These are phyloP conservation scores for Miichthys miiuy DNA, from an alignment of 2,797 vertebrate species.

Conservation along the genomic window DNA sequence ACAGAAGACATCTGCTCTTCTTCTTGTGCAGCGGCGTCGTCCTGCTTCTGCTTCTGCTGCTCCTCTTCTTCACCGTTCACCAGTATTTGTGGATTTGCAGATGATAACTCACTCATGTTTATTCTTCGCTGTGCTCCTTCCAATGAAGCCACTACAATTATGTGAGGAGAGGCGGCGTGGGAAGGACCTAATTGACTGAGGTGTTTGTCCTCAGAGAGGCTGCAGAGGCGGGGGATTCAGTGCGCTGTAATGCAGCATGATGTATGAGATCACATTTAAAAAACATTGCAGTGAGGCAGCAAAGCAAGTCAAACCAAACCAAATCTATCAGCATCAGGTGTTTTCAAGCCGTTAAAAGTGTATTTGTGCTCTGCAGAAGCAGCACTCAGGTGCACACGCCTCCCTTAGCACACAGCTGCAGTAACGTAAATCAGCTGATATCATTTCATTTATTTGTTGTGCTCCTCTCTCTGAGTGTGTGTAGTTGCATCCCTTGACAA, in stretches of 20 bases:
- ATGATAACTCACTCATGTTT: conserved; percentile 52
- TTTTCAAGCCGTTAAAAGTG: background rate
- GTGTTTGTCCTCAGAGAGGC: conserved; percentile 40
- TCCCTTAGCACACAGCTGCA: background rate
- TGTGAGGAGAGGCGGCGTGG: conserved; percentile 30
- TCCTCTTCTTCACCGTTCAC: conserved; percentile 49
- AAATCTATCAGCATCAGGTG: background rate
- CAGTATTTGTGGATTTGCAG: conserved; percentile 46
- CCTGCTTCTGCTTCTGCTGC: conserved; percentile 18
- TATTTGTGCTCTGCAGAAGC: background rate
- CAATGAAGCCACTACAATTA: conserved; percentile 39
- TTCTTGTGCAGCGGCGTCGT: background rate
- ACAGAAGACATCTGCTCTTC: conserved; percentile 24
- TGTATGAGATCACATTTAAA: background rate
- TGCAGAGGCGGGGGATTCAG: conserved; percentile 35
- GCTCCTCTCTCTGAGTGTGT: conserved; percentile 36
- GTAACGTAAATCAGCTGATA: background rate
- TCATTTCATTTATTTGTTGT: conserved; percentile 23
- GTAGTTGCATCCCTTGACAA: conserved; percentile 69
- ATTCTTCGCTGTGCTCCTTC: conserved; percentile 29
- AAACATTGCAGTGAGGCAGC: conserved; percentile 5
- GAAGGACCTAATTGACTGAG: conserved; percentile 44
- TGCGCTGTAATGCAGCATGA: conserved; percentile 19
- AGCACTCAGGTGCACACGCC: background rate
- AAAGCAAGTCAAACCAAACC: background rate